phyloP scores from a whole-genome alignment of 2,888 invertebrate species.

The Synanthedon tipuliformis region DNA sequence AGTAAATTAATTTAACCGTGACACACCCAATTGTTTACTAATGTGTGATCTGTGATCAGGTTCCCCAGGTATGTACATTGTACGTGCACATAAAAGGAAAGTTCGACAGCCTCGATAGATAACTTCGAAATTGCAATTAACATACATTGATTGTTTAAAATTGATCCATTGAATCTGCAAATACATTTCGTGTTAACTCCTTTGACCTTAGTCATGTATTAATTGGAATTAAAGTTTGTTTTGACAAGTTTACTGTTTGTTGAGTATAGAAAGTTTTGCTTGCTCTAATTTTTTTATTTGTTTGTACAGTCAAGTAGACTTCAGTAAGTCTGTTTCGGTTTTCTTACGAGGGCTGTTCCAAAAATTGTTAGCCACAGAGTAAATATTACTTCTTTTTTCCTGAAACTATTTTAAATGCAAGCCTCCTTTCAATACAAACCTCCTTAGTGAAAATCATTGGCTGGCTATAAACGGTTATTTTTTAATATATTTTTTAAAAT shows the following conservation, averaged over 20 bases:
- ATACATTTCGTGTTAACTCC: slow-evolving; percentile 15
- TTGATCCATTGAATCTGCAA: slow-evolving; percentile 27
- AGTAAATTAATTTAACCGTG: background rate
- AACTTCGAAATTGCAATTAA: slow-evolving; percentile 40
- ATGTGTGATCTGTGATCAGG: background rate
- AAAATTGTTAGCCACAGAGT: too few species aligned
- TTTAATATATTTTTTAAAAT: too few species aligned
- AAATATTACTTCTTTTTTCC: too few species aligned
- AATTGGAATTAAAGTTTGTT: background rate
- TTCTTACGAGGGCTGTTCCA: too few species aligned
- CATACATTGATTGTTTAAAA: slow-evolving; percentile 43
- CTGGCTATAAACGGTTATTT: too few species aligned
- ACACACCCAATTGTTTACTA: background rate
- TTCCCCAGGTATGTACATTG: background rate
- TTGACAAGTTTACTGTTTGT: background rate
- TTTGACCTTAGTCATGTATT: slow-evolving; percentile 22
- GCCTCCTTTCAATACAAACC: too few species aligned
- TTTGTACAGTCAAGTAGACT: too few species aligned
- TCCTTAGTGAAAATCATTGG: too few species aligned
- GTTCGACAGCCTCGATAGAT: slow-evolving; percentile 41
- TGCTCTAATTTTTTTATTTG: too few species aligned
- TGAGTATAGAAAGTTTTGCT: too few species aligned
- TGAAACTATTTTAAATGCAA: too few species aligned
- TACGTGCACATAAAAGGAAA: slow-evolving; percentile 33
- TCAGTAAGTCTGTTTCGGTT: too few species aligned